Evolutionary conservation across 37 sponge, comb jelly and placozoan genomes (phyloP), one percentile per base, ranked within the genome.

Genomic region (Amphimedon queenslandica): DNA sequence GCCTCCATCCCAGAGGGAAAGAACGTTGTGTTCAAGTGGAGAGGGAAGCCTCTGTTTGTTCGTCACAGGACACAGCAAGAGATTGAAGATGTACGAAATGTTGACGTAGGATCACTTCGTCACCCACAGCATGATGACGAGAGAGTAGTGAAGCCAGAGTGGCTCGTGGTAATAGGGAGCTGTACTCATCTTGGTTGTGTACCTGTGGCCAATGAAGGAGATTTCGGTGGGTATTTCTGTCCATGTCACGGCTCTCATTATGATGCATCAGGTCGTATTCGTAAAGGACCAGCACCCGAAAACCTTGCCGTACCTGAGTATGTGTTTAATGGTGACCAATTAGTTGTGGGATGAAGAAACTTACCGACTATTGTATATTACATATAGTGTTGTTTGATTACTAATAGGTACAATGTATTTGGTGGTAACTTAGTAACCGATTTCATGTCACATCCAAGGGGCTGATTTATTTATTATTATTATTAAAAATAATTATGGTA

Each of bases 111-210:
- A 20, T 36, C 64, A 23, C 88, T 99, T 18, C 64, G 94, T 23
- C 89, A 99, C 68, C 99, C 96, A 1, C 84, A 95, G 66, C 74
- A 77, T 5, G 96, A 95, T 73, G 55, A 63, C 6, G 94, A 74
- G 8, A 40, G 97, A 23, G 94, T 93, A 23, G 36, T 63, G 8
- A 57, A 57, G 24, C 85, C 84, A 30, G 76, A 92, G 71, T 96
- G 97, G 97, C 58, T 93, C 36, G 78, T 96, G 16, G 31, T 96
- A 35, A 67, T 87, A 32, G 96, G 94, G 24, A 89, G 89, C 73
- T 99, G 99, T 78, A 99, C 99, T 32, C 99, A 99, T 80, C 76
- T 99, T 38, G 99, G 99, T 21, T 99, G 99, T 76, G 96, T 99
- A 0, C 99, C 99, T 23, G 87, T 99, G 42, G 81, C 96, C 66